These are phyloP conservation scores for Xylophagus ater DNA, from an alignment of 2,888 invertebrate species.

Conservation along the genomic window DNA sequence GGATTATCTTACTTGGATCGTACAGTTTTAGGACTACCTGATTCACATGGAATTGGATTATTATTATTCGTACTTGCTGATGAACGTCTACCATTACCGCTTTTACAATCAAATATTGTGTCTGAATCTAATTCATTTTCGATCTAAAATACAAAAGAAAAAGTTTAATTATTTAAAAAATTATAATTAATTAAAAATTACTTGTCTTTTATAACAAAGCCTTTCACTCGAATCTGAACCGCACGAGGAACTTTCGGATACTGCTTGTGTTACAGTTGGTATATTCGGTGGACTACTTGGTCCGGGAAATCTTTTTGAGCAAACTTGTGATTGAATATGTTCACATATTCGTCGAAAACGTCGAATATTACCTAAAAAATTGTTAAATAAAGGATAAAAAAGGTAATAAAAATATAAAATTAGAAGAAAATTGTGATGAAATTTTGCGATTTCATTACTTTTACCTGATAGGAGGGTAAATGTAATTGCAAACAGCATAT, in stretches of 20 bases:
- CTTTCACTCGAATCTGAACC: slow-evolving; percentile 40
- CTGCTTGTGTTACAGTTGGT: slow-evolving; percentile 38
- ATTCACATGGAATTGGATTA: slow-evolving; percentile 31
- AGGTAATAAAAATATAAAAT: neutral
- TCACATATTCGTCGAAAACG: slow-evolving; percentile 93
- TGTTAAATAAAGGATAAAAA: slow-evolving; percentile 9
- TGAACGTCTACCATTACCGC: slow-evolving; percentile 35
- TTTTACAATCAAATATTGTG: slow-evolving; percentile 37
- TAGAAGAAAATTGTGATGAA: too few species aligned
- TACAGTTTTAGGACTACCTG: slow-evolving; percentile 38
- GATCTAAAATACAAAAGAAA: slow-evolving; percentile 25
- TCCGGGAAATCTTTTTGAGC: slow-evolving; percentile 42
- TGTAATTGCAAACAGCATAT: slow-evolving; percentile 81
- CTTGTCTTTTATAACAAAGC: slow-evolving; percentile 38
- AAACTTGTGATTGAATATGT: slow-evolving; percentile 83
- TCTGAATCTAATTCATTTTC: slow-evolving; percentile 39
- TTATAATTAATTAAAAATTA: slow-evolving; percentile 16
- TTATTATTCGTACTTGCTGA: slow-evolving; percentile 39
- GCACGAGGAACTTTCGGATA: slow-evolving; percentile 40
- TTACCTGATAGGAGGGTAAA: slow-evolving; percentile 88
- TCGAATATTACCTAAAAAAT: slow-evolving; percentile 72
- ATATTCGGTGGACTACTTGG: slow-evolving; percentile 38
- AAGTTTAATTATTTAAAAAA: neutral
- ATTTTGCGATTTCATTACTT: slow-evolving; percentile 19
- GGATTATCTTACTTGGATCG: slow-evolving; percentile 39